phyloP scores from a whole-genome alignment of 2,888 invertebrate species.

The Polylopha cassiicola region DNA sequence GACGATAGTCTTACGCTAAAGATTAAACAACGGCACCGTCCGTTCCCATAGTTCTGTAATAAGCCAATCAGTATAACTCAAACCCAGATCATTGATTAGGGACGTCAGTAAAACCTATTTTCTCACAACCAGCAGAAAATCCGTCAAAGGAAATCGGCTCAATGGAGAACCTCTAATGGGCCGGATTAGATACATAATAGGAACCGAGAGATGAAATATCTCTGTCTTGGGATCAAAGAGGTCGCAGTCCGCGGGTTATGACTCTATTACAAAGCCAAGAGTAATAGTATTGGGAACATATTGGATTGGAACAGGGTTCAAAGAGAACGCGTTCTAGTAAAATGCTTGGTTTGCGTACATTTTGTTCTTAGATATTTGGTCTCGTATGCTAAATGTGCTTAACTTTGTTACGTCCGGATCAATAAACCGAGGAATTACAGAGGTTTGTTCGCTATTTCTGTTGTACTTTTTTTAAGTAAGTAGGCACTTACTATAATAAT shows the following conservation, averaged over 20 bases:
- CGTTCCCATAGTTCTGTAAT: too few relatives aligned
- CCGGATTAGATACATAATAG: conserved; percentile 42
- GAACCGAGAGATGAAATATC: conserved; percentile 35
- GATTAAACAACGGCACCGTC: too few relatives aligned
- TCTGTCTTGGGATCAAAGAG: conserved; percentile 43
- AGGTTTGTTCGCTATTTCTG: too few relatives aligned
- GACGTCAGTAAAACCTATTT: conserved; percentile 4
- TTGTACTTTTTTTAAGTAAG: too few relatives aligned
- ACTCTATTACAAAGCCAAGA: conserved; percentile 37
- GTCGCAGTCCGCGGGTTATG: conserved; percentile 35
- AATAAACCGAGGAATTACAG: too few relatives aligned
- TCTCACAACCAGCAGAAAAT: conserved; percentile 3
- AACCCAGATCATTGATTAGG: background rate
- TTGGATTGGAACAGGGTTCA: conserved; percentile 35
- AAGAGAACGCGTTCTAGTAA: conserved; percentile 25
- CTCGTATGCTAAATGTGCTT: background rate
- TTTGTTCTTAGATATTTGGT: background rate
- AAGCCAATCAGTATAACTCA: too few relatives aligned
- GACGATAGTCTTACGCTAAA: too few relatives aligned
- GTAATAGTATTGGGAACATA: conserved; percentile 41
- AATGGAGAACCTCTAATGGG: conserved; percentile 32
- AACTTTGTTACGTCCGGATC: too few relatives aligned
- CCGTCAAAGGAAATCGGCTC: conserved; percentile 18
- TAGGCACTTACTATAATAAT: too few relatives aligned
- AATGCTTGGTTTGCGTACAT: conserved; percentile 8